phyloP scores from a whole-genome alignment of 1,140 invertebrate species.

The Heliconius congener region DNA sequence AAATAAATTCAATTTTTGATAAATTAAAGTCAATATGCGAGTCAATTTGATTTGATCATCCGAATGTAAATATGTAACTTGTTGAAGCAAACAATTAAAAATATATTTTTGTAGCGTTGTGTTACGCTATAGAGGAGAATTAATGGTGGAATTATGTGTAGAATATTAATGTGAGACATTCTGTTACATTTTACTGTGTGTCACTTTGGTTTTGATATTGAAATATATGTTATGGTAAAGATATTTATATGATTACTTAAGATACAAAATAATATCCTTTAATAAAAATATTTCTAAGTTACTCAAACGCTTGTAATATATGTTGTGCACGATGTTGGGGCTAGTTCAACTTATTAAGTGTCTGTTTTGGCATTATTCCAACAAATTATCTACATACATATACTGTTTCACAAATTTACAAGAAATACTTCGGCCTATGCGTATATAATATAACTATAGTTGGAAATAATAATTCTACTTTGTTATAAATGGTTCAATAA shows the following conservation, averaged over 20 bases:
- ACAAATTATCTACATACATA: neutral
- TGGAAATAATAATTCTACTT: too few species aligned
- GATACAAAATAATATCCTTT: too few species aligned
- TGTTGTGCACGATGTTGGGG: neutral
- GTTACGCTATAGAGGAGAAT: neutral
- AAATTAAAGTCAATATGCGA: conserved; percentile 5
- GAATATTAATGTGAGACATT: too few species aligned
- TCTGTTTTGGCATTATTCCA: neutral
- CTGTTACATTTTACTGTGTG: too few species aligned
- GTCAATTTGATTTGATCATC: conserved; percentile 7
- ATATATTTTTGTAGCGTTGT: neutral
- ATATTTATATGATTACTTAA: too few species aligned
- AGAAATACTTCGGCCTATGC: neutral
- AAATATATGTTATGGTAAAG: too few species aligned
- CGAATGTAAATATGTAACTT: conserved; percentile 7
- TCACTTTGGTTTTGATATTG: too few species aligned
- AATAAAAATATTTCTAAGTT: too few species aligned
- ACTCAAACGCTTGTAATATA: neutral
- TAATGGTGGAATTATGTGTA: neutral
- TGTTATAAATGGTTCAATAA: too few species aligned
- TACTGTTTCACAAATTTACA: neutral
- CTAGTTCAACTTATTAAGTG: neutral
- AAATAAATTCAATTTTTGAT: neutral
- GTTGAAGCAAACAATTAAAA: conserved; percentile 8
- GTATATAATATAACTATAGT: too few species aligned